Evolutionary conservation across 2,888 invertebrate species (phyloP).

Genomic region (Argynnis bischoffii): DNA sequence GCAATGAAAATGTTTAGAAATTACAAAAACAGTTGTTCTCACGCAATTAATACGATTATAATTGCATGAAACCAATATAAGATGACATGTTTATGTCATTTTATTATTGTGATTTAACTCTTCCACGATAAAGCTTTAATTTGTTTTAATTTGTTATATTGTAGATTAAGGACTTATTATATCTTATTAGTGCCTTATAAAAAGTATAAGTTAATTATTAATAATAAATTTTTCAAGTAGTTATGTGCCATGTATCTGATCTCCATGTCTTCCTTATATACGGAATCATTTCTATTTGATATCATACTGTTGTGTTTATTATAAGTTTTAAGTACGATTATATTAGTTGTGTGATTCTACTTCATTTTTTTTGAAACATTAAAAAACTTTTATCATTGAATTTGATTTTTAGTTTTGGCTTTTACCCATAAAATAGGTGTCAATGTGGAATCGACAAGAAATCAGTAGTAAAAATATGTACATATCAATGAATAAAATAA

Average conservation of each 20-base stretch:
- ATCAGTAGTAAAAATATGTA: not conserved
- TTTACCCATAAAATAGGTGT: not conserved
- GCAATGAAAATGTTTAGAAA: not conserved
- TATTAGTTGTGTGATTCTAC: constrained; percentile 37
- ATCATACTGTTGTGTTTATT: constrained; percentile 30
- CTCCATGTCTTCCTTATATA: constrained; percentile 70
- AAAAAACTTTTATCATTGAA: constrained; percentile 13
- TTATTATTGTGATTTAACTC: constrained; percentile 68
- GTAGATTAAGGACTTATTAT: constrained; percentile 40
- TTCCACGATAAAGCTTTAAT: constrained; percentile 81
- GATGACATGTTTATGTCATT: constrained; percentile 12
- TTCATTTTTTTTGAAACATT: constrained; percentile 20
- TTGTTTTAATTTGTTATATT: constrained; percentile 66
- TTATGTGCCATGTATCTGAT: constrained; percentile 70
- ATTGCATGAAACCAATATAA: constrained; percentile 11
- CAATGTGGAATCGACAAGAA: not conserved
- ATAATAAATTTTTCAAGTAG: constrained; percentile 26
- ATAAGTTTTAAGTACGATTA: constrained; percentile 24
- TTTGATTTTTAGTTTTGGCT: constrained; percentile 1
- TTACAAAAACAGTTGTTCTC: not conserved
- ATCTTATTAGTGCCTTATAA: constrained; percentile 52
- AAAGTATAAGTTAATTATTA: constrained; percentile 28
- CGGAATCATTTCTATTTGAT: constrained; percentile 28
- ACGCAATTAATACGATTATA: not conserved
- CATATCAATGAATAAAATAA: too few species aligned